Conservation (phyloP, 30 jellyfish, hydroid and myxozoan species). For the Chrysaora quinquecirrha region DNA sequence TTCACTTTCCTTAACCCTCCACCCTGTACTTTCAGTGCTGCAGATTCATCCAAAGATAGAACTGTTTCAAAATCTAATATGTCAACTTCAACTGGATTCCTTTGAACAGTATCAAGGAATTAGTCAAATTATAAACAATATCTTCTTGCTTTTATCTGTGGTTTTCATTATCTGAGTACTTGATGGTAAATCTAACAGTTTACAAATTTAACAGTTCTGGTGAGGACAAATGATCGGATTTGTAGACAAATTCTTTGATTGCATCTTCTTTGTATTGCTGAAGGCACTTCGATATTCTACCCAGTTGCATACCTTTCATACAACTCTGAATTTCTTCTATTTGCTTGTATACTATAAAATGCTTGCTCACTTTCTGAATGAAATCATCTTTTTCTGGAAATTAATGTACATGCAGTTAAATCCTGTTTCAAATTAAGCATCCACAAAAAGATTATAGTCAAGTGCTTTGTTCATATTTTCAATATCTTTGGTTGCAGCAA, state of each 20-base stretch:
- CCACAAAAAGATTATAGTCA: background rate
- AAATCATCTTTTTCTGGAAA: conserved; percentile 13
- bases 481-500: background rate
- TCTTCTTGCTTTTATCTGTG: conserved; percentile 26
- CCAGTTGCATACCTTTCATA: conserved; percentile 35
- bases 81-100: conserved; percentile 17
- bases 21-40: conserved; percentile 12
- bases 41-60: conserved; percentile 13
- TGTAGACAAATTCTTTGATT: conserved; percentile 8
- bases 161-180: conserved; percentile 4
- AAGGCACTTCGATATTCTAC: conserved; percentile 10
- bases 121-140: conserved; percentile 17
- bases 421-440: conserved; percentile 8
- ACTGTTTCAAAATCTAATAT: conserved; percentile 13
- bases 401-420: conserved; percentile 1
- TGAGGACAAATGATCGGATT: conserved; percentile 18
- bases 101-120: conserved; percentile 23
- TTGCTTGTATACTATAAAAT: conserved; percentile 18
- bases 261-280: conserved; percentile 30
- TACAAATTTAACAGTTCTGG: conserved; percentile 12
- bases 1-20: conserved; percentile 9
- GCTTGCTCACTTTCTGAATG: background rate
- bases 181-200: conserved; percentile 13
- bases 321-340: conserved; percentile 34
- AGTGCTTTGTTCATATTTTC: conserved; percentile 9